Evolutionary conservation across 92 coral and sea anemone genomes (phyloP), one percentile per base, ranked within the genome.

Genomic region (Porites cylindrica): DNA sequence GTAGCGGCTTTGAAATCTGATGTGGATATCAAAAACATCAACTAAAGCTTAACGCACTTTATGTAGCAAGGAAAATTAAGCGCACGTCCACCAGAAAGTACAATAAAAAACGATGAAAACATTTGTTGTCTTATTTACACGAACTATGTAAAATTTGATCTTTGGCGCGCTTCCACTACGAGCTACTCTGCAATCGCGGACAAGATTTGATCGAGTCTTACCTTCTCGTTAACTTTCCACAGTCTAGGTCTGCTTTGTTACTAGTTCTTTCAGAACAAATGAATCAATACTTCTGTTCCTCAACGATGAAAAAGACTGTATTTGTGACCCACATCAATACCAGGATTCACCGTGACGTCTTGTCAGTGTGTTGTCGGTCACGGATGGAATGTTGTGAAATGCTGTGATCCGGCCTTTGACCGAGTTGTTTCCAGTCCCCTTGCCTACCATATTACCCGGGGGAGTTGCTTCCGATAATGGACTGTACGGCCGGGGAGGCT

Each of bases 371-470:
- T 38, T 38, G 47, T 38, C 47, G 47, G 47, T 38, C 47, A 38
- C 47, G 47, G 47, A 38, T 24, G 81, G 58, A 77, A 77, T 77
- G 81, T 79, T 51, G 19, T 79, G 54, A 79, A 38, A 38, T 38
- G 47, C 4, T 38, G 47, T 38, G 47, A 38, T 38, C 47, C 32
- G 4, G 32, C 32, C 47, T 38, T 16, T 52, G 20, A 12, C 20
- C 23, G 17, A 18, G 14, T 43, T 20, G 72, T 51, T 79, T 66
- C 84, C 64, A 79, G 62, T 50, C 63, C 21, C 65, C 23, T 38
- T 4, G 47, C 47, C 47, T 38, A 38, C 6, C 47, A 38, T 38
- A 38, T 38, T 38, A 38, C 47, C 47, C 47, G 47, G 47, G 47
- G 47, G 47, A 4, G 47, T 38, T 38, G 6, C 47, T 4, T 38